A percentile compares a stretch with the other conserved stretches of the same genome.
Conservation (phyloP, 2,888 invertebrate genomes). For the Eupithecia inturbata region DNA sequence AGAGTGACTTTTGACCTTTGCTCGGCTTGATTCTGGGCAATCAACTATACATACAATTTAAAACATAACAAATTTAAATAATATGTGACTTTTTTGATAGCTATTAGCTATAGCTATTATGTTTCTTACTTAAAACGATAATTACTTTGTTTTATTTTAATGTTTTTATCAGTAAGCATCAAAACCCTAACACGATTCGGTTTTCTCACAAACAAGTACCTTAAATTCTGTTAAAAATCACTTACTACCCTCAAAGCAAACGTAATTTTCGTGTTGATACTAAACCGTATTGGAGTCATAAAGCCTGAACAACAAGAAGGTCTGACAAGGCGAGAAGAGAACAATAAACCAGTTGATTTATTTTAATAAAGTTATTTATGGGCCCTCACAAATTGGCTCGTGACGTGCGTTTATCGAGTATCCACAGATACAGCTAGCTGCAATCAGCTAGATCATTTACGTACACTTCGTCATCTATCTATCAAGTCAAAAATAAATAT, state of each 20-base stretch:
- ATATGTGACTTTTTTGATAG: neutral
- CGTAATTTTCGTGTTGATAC: constrained; percentile 27
- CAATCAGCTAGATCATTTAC: constrained; percentile 9
- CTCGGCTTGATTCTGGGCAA: too few species aligned
- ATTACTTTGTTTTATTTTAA: neutral
- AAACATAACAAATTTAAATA: too few species aligned
- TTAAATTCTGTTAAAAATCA: constrained; percentile 1
- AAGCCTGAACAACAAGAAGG: constrained; percentile 63
- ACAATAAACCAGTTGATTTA: constrained; percentile 81
- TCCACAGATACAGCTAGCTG: constrained; percentile 42
- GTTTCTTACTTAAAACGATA: neutral
- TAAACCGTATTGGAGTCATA: constrained; percentile 44
- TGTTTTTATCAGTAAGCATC: neutral
- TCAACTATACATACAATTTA: too few species aligned
- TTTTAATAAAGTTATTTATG: constrained; percentile 83
- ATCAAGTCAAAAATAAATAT: too few species aligned
- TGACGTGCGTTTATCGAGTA: constrained; percentile 75
- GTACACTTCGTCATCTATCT: neutral
- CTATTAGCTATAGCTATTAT: neutral
- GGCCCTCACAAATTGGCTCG: constrained; percentile 78
- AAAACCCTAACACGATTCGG: neutral
- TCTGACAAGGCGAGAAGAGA: constrained; percentile 75
- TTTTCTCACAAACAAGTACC: neutral
- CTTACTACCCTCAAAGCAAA: constrained; percentile 19
- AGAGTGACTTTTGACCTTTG: neutral